phyloP scores from a whole-genome alignment of 2,888 invertebrate genomes.

The Nemotelus pantherinus region DNA sequence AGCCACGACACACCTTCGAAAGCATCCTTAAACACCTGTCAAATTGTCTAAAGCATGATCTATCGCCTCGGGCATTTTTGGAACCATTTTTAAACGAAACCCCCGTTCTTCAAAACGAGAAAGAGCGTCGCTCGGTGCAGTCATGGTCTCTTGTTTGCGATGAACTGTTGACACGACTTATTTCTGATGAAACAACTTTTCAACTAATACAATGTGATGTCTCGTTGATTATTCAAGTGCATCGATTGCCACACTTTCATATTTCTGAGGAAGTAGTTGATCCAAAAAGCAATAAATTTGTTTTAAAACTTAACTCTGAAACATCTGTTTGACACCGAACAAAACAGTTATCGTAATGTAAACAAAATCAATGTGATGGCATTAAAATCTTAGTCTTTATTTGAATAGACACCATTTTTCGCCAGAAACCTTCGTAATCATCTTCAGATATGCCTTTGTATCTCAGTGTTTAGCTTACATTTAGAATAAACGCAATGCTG shows the following conservation, averaged over 20 bases:
- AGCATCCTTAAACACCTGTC: conserved; percentile 91
- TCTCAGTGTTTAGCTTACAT: too few species aligned
- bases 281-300: conserved; percentile 95
- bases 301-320: conserved; percentile 92
- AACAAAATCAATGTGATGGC: too few species aligned
- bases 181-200: conserved; percentile 86
- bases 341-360: conserved; percentile 6
- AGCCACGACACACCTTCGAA: conserved; percentile 94
- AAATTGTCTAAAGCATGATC: conserved; percentile 90
- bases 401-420: too few species aligned
- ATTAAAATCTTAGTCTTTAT: too few species aligned
- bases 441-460: too few species aligned
- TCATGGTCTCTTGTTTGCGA: conserved; percentile 97
- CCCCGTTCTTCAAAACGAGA: conserved; percentile 86
- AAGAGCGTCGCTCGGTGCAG: conserved; percentile 83
- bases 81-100: conserved; percentile 90
- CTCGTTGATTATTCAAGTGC: conserved; percentile 86
- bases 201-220: conserved; percentile 94
- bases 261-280: conserved; percentile 96
- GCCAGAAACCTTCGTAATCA: too few species aligned
- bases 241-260: conserved; percentile 91
- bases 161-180: conserved; percentile 85
- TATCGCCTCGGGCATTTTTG: conserved; percentile 93
- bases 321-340: conserved; percentile 85
- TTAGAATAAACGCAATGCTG: too few species aligned